Evolutionary conservation across 2,797 vertebrate species (phyloP), one percentile per base, ranked within the genome.

Genomic region (Sebastiscus albofasciatus): DNA sequence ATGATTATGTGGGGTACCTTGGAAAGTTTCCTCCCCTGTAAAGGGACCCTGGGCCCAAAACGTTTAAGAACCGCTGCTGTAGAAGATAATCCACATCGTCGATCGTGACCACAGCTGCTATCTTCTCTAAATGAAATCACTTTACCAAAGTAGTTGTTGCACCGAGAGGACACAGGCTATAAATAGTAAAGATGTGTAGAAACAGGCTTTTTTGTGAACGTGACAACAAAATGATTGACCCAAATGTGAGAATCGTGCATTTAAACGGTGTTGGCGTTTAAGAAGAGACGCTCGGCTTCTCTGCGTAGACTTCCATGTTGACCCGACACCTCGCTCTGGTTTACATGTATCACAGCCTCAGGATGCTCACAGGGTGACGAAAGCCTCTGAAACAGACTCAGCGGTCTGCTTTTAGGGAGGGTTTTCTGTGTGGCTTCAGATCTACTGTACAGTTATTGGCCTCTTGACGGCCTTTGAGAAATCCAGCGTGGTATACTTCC

Each of bases 301-400:
- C 20, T 62, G 66, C 22, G n/a, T 12, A 33, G 79, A 10, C 52
- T 27, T 74, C 52, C 55, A 8, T 2, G 42, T 58, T 80, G 80
- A 75, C 67, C 77, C 56, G 77, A 68, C 75, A 74, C 65, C 67
- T 80, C 13, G 1, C 67, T 75, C 4, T 72, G 72, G 34, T 75
- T 62, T 46, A 31, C 64, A 54, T 39, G 66, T 67, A 26, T 4
- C 20, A n/a, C 46, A 0, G 72, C 85, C 84, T 77, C 39, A 10
- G 80, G 82, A 65, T 77, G 29, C 64, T 74, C 78, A 4, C 58
- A 18, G 82, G 83, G 74, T 91, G 89, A 90, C 61, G 88, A 89
- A 92, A 87, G 76, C 72, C 61, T 73, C 79, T 81, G 85, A 89
- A 91, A 92, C 49, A 79, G 22, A n/a, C 74, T 55, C 60, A 1